Evolutionary conservation across 2,797 vertebrate species (phyloP), one percentile per base, ranked within the genome.

Genomic region (Columba guinea): DNA sequence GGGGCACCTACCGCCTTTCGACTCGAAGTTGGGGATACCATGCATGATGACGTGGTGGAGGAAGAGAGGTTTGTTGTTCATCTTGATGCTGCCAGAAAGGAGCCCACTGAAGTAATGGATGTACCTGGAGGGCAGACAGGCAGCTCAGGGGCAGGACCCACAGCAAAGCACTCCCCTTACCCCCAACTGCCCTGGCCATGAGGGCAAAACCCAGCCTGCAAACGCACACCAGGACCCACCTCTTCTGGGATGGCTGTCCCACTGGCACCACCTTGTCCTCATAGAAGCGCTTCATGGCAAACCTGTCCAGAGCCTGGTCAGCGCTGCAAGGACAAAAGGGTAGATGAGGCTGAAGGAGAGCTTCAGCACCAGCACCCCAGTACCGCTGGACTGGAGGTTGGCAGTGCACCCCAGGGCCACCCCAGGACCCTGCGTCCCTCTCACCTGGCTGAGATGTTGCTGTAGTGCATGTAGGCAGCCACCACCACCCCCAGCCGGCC

Each of bases 221-320:
- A 46, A 71, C 0, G 0, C 4, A 0, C 5, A 2, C 41, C 55
- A 8, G 77, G 17, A 97, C 99, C 94, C 97, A 99, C 99, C 99
- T 99, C 97, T 98, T 99, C 98, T 99, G 99, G 9, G 99, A 99
- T 1, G 99, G 99, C 88, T 99, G 99, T 23, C 99, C 99, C 59
- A 99, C 99, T 27, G 99, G 99, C 96, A 99, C 98, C 60, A 99
- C 98, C 98, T 99, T 99, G 97, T 99, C 99, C 98, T 99, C 99
- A 49, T 99, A 99, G 98, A 99, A 99, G 37, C 99, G 98, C 97
- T 99, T 99, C 99, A 99, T 99, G 92, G 99, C 99, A 95, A 99
- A 99, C 67, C 99, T 98, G 98, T 99, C 99, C 98, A 99, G 98
- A 94, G 99, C 99, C 97, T 99, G 99, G 95, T 99, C 98, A 0